A percentile compares a stretch with the other conserved stretches of the same genome.
Conservation (phyloP, 2,797 vertebrate species). For the Ciconia nigra region DNA sequence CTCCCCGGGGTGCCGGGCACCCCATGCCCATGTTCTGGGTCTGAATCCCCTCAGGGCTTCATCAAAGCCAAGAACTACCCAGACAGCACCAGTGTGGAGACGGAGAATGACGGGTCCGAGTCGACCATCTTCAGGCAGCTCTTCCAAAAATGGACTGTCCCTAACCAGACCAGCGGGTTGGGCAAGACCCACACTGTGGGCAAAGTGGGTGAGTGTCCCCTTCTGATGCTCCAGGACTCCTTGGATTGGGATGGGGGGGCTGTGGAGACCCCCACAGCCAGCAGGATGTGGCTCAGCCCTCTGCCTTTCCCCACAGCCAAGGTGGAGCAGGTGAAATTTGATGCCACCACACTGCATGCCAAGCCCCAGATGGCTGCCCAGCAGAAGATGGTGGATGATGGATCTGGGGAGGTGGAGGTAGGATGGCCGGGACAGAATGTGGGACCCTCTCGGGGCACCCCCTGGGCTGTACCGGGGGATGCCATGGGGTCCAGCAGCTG, state of each 20-base stretch:
- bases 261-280: accelerated
- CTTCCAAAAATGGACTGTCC: conserved; percentile 85
- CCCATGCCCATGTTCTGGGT: background rate
- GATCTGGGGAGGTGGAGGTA: conserved; percentile 83
- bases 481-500: accelerated
- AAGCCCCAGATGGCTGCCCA: conserved; percentile 83
- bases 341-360: conserved; percentile 78
- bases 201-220: conserved; percentile 78
- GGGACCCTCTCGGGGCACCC: background rate
- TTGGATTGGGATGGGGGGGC: background rate
- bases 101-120: conserved; percentile 84
- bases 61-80: conserved; percentile 87
- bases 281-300: background rate
- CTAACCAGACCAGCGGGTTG: conserved; percentile 71
- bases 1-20: background rate
- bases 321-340: conserved; percentile 88
- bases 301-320: conserved; percentile 72
- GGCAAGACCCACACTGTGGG: conserved; percentile 77
- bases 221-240: accelerated
- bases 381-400: conserved; percentile 89
- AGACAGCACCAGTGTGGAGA: conserved; percentile 77
- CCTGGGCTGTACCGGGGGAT: background rate
- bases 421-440: accelerated
- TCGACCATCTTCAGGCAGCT: conserved; percentile 84
- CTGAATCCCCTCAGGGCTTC: conserved; percentile 13